Evolutionary conservation across 2,113 vertebrate genomes (phyloP).

Genomic region (Dolichotis patagonum): DNA sequence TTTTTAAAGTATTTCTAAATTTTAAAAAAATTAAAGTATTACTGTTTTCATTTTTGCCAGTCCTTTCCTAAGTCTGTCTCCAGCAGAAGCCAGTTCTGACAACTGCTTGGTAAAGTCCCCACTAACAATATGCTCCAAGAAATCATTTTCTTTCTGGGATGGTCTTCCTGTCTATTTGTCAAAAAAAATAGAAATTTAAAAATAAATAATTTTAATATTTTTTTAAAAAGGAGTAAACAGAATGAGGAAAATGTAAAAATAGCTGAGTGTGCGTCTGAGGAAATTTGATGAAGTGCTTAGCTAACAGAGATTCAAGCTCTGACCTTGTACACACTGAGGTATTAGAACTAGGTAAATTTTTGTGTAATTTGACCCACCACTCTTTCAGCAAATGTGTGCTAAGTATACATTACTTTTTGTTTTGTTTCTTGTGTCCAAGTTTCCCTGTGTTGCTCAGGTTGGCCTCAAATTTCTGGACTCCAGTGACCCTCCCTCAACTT

Average conservation of each 20-base stretch:
- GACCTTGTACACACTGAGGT: background rate
- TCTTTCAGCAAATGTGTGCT: background rate
- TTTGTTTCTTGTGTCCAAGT: background rate
- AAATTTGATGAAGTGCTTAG: constrained; percentile 36
- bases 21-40: background rate
- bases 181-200: background rate
- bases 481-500: background rate
- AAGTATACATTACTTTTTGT: background rate
- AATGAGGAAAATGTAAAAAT: background rate
- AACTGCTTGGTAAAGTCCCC: background rate
- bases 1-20: background rate
- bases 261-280: background rate
- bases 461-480: background rate
- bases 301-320: background rate
- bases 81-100: background rate
- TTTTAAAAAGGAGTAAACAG: background rate
- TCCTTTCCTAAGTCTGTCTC: background rate
- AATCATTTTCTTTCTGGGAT: background rate
- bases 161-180: background rate
- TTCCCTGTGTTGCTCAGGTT: background rate
- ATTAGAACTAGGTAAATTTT: background rate
- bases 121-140: background rate
- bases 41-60: constrained; percentile 13
- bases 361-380: background rate
- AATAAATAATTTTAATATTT: no score